Evolutionary conservation across 1,140 invertebrate species (phyloP).

Genomic region (Planococcus citri): DNA sequence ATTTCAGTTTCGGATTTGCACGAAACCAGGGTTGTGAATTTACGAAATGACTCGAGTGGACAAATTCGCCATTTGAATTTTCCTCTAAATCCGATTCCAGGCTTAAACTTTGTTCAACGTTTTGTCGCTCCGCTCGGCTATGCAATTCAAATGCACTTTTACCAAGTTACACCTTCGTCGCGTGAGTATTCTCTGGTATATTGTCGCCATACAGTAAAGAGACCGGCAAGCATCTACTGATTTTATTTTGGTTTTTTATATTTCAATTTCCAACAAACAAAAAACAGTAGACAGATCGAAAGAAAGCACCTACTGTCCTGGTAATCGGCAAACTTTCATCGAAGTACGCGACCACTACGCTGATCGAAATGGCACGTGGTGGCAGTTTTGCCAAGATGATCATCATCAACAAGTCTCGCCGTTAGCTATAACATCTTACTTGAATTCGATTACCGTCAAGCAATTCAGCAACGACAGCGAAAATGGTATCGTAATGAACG

Average conservation of each 20-base stretch:
- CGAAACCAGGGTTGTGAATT: constrained; percentile 16
- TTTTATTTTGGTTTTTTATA: too few relatives aligned
- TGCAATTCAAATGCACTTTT: constrained; percentile 40
- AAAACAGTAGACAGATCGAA: constrained; percentile 16
- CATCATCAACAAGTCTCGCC: constrained; percentile 34
- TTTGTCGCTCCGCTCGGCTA: constrained; percentile 44
- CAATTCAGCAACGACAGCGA: constrained; percentile 30
- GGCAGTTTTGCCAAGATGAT: constrained; percentile 44
- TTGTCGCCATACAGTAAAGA: too few relatives aligned
- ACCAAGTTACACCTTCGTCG: constrained; percentile 35
- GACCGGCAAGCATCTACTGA: too few relatives aligned
- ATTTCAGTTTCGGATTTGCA: constrained; percentile 21
- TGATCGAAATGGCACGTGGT: constrained; percentile 48
- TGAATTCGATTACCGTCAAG: constrained; percentile 35
- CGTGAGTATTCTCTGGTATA: constrained; percentile 22
- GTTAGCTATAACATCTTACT: constrained; percentile 45
- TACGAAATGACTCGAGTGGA: constrained; percentile 30
- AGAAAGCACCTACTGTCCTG: constrained; percentile 21
- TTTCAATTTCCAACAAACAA: too few relatives aligned
- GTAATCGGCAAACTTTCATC: constrained; percentile 35
- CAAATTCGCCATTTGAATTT: constrained; percentile 40
- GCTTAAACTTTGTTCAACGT: constrained; percentile 39
- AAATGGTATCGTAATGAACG: constrained; percentile 21
- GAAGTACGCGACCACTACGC: constrained; percentile 51
- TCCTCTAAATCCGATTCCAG: constrained; percentile 24